These are phyloP conservation scores for Chironomus tentans DNA, from an alignment of 2,888 invertebrate species.

Conservation along the genomic window DNA sequence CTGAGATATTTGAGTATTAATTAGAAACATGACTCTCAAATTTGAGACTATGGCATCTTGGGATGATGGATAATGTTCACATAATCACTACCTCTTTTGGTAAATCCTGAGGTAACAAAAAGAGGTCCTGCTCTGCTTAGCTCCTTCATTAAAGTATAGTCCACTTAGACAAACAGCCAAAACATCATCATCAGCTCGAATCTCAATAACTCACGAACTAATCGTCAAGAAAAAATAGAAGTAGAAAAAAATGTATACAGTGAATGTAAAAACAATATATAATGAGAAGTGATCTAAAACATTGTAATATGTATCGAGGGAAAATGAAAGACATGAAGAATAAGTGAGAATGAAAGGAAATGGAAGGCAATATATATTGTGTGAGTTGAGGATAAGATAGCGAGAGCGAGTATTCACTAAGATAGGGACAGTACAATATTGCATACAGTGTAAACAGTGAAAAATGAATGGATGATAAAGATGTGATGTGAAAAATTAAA, in stretches of 20 bases:
- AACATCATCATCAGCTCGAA: too few relatives aligned
- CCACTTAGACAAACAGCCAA: too few relatives aligned
- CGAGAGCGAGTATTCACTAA: too few relatives aligned
- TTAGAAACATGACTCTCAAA: too few relatives aligned
- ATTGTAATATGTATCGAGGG: constrained; percentile 22
- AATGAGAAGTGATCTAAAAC: constrained; percentile 25
- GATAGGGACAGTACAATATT: too few relatives aligned
- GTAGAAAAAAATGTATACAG: neutral
- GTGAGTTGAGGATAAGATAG: neutral
- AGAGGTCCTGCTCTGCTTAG: too few relatives aligned
- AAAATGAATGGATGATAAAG: constrained; percentile 12
- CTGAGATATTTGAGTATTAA: too few relatives aligned
- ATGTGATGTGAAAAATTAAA: constrained; percentile 6
- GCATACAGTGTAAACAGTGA: neutral
- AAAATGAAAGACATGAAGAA: neutral
- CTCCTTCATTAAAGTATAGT: too few relatives aligned
- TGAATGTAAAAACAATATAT: neutral
- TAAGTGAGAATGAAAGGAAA: constrained; percentile 12
- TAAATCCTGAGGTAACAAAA: too few relatives aligned
- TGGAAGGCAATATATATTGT: constrained; percentile 9
- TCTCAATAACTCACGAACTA: neutral
- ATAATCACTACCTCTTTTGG: too few relatives aligned
- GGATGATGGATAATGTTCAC: too few relatives aligned
- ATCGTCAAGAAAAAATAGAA: neutral
- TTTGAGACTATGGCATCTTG: too few relatives aligned